These are phyloP conservation scores for Myripristis murdjan DNA, from an alignment of 2,797 vertebrate genomes.

Conservation along the genomic window DNA sequence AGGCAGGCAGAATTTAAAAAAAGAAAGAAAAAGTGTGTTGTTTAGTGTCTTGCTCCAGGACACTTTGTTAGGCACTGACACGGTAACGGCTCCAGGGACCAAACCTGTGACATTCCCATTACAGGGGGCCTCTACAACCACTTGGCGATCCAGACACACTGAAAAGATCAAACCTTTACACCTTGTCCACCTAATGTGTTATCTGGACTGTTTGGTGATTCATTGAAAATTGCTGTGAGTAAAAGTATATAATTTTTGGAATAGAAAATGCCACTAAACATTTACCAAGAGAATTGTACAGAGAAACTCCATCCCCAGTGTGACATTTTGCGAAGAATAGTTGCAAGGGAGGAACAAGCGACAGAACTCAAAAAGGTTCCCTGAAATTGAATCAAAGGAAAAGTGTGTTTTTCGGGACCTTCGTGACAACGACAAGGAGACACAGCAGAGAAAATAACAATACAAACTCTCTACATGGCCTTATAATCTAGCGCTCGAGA, in stretches of 20 bases:
- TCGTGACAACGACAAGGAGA: slow-evolving; percentile 45
- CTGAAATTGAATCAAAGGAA: slow-evolving; percentile 50
- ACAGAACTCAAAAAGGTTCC: slow-evolving; percentile 31
- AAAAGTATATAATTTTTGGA: slow-evolving; percentile 30
- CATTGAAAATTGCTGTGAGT: slow-evolving; percentile 6
- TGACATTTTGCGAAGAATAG: slow-evolving; percentile 29
- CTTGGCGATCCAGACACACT: too few species aligned
- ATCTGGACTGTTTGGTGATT: slow-evolving; percentile 14
- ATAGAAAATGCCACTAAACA: slow-evolving; percentile 20
- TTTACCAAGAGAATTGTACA: slow-evolving; percentile 14
- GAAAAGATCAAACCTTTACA: slow-evolving; percentile 3
- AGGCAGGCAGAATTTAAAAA: too few species aligned
- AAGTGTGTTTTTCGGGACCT: slow-evolving; percentile 32
- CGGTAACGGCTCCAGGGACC: too few species aligned
- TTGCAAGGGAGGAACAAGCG: slow-evolving; percentile 19
- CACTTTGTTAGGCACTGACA: too few species aligned
- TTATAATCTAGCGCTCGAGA: slow-evolving; percentile 63
- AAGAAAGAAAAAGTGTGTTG: too few species aligned
- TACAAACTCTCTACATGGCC: slow-evolving; percentile 38
- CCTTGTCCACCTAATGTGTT: background rate
- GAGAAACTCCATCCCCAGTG: background rate
- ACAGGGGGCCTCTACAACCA: too few species aligned
- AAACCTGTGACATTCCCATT: too few species aligned
- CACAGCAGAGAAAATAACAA: slow-evolving; percentile 56
- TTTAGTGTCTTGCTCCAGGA: too few species aligned